Conservation (phyloP, 2,797 vertebrate genomes). For the Vireo griseus region DNA sequence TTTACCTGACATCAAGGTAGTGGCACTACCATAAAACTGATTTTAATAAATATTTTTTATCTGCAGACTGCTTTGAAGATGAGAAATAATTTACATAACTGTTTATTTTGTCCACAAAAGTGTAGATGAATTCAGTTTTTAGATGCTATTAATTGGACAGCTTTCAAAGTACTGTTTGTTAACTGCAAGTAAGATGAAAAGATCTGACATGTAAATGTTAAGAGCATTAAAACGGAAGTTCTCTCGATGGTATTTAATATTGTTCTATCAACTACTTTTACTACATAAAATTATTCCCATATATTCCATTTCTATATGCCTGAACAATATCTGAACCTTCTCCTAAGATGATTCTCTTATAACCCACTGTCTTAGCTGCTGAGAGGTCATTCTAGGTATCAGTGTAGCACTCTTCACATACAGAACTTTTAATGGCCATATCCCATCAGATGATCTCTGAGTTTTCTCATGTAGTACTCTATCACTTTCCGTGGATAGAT, state of each 20-base stretch:
- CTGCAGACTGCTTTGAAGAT: not conserved
- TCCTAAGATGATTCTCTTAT: not conserved
- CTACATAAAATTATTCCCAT: not conserved
- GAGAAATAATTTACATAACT: not conserved
- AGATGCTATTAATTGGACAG: not conserved
- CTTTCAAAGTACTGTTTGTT: not conserved
- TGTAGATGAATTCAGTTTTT: not conserved
- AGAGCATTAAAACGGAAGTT: not conserved
- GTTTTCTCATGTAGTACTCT: not conserved
- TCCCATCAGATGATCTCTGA: not conserved
- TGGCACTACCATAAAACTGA: not conserved
- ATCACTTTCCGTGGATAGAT: not conserved
- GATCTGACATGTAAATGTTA: not conserved
- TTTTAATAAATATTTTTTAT: not conserved
- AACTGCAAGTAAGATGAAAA: not conserved
- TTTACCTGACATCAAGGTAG: not conserved
- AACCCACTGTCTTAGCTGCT: not conserved
- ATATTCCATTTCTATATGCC: not conserved
- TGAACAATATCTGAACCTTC: not conserved
- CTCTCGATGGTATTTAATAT: not conserved
- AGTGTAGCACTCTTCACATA: not conserved
- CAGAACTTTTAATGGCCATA: not conserved
- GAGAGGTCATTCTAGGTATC: not conserved
- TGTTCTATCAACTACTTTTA: not conserved
- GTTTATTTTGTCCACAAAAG: not conserved